A percentile compares a stretch with the other conserved stretches of the same genome.
Conservation (phyloP, 2,888 invertebrate genomes). For the Watsonalla binaria region DNA sequence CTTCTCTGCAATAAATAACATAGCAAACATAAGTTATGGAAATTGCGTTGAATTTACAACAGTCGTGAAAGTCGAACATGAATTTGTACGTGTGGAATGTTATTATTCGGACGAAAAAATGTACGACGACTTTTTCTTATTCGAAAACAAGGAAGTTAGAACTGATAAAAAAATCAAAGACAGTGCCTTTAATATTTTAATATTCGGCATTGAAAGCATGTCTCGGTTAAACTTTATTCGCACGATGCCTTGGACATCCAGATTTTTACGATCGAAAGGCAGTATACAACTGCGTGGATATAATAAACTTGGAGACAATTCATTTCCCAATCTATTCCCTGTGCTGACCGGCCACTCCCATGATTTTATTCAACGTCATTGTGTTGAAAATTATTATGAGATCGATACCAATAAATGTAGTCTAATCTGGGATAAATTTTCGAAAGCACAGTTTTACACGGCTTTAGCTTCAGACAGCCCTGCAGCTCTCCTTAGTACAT, state of each 20-base stretch:
- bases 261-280: conserved; percentile 75
- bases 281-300: conserved; percentile 90
- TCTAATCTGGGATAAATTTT: conserved; percentile 89
- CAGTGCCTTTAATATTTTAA: conserved; percentile 80
- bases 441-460: conserved; percentile 83
- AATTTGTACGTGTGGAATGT: conserved; percentile 71
- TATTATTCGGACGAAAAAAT: conserved; percentile 68
- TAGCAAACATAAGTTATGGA: conserved; percentile 21
- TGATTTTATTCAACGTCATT: conserved; percentile 76
- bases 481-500: conserved; percentile 29
- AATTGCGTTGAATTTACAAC: conserved; percentile 24
- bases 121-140: conserved; percentile 29
- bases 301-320: conserved; percentile 95
- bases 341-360: conserved; percentile 84
- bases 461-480: conserved; percentile 88
- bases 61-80: conserved; percentile 20
- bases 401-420: conserved; percentile 83
- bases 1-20: conserved; percentile 16
- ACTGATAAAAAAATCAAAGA: not conserved
- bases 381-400: conserved; percentile 67
- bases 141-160: conserved; percentile 7
- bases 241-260: conserved; percentile 85
- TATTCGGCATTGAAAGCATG: conserved; percentile 90
- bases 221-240: conserved; percentile 90
- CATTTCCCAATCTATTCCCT: conserved; percentile 91